These are phyloP conservation scores for Sinhomidia bicolor DNA, from an alignment of 2,888 invertebrate genomes.

Conservation along the genomic window DNA sequence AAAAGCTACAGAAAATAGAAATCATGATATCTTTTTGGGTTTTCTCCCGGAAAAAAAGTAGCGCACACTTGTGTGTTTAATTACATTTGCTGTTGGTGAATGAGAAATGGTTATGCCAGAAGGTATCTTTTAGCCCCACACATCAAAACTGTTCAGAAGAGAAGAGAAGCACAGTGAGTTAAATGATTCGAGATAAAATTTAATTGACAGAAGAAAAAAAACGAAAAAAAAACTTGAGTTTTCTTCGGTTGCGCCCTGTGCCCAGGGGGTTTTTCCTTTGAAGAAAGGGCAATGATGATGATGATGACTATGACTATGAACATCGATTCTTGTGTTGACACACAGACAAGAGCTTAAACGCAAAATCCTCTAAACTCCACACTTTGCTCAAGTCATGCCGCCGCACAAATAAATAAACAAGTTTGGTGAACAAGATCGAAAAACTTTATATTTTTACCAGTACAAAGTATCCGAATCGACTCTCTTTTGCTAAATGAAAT, in stretches of 20 bases:
- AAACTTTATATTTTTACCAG: too few relatives aligned
- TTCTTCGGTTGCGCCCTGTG: neutral
- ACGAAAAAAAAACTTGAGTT: neutral
- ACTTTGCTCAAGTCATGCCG: neutral
- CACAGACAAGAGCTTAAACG: neutral
- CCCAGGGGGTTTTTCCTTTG: too few relatives aligned
- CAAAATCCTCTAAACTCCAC: neutral
- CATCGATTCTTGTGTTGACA: slow-evolving; percentile 5
- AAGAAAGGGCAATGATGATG: too few relatives aligned
- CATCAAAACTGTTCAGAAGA: neutral
- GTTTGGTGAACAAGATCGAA: neutral
- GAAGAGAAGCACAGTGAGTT: neutral
- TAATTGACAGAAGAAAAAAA: neutral
- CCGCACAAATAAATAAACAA: slow-evolving; percentile 17
- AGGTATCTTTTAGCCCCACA: slow-evolving; percentile 32
- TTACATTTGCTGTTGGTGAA: slow-evolving; percentile 30
- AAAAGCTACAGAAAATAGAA: neutral
- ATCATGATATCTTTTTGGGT: neutral
- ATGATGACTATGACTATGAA: too few relatives aligned
- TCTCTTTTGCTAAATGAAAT: slow-evolving; percentile 17
- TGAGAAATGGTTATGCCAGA: slow-evolving; percentile 22
- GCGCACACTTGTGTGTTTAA: slow-evolving; percentile 47
- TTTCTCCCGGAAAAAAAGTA: slow-evolving; percentile 10
- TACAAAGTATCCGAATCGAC: too few relatives aligned
- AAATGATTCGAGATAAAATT: slow-evolving; percentile 19